Evolutionary conservation across 2,888 invertebrate species (phyloP).

Genomic region (Lumbricus terrestris): DNA sequence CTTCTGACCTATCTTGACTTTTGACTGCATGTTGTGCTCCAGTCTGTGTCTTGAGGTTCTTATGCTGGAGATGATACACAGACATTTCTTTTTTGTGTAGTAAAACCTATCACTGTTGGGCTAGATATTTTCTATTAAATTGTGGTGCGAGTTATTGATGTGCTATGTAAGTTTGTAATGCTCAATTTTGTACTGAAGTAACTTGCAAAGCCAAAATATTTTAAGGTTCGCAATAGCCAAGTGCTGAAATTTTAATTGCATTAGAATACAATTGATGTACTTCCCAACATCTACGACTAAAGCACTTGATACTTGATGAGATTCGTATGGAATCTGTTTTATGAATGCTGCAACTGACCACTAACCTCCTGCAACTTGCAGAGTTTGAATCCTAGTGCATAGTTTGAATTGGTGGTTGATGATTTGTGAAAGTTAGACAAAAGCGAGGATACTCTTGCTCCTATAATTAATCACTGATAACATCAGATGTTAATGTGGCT

Average conservation of each 20-base stretch:
- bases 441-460: background rate
- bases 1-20: no score
- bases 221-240: background rate
- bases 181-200: background rate
- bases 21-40: no score
- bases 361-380: background rate
- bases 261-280: background rate
- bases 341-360: no score
- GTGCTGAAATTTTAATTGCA: no score
- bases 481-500: background rate
- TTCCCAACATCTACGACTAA: background rate
- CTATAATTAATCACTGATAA: background rate
- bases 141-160: background rate
- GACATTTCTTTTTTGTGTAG: no score
- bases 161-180: background rate
- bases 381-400: constrained; percentile 3
- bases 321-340: background rate
- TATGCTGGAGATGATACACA: no score
- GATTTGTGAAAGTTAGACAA: background rate
- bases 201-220: background rate
- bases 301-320: background rate
- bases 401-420: background rate
- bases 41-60: no score
- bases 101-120: no score
- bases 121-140: background rate